A percentile compares a stretch with the other conserved stretches of the same genome.
phyloP scores from a whole-genome alignment of 2,797 vertebrate species.

The Eremophila alpestris region DNA sequence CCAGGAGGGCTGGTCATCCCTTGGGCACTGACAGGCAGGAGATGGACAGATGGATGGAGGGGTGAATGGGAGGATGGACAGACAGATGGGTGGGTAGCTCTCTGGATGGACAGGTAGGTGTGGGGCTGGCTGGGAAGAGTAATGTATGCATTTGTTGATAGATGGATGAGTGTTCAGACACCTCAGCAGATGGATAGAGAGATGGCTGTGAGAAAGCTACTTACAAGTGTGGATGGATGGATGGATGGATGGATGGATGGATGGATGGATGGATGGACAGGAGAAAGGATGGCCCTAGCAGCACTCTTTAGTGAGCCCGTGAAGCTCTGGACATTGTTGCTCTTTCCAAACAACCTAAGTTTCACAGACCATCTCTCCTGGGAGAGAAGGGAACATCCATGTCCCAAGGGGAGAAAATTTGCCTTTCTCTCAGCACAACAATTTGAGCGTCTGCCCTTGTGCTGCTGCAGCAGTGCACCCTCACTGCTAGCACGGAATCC shows the following conservation, averaged over 20 bases:
- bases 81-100: not conserved
- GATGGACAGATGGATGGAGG: not conserved
- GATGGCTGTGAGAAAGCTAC: not conserved
- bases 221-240: not conserved
- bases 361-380: not conserved
- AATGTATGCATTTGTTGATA: accelerated
- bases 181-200: not conserved
- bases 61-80: not conserved
- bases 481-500: not conserved
- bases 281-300: not conserved
- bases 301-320: not conserved
- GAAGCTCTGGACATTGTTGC: not conserved
- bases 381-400: not conserved
- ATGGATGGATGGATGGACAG: not conserved
- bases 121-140: not conserved
- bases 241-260: not conserved
- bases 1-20: not conserved
- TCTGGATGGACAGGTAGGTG: not conserved
- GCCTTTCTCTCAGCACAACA: not conserved
- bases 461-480: not conserved
- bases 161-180: not conserved
- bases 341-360: not conserved
- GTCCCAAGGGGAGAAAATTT: not conserved
- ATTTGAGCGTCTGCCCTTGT: not conserved
- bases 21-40: accelerated